These are phyloP conservation scores for Aphelocoma coerulescens DNA, from an alignment of 2,113 vertebrate genomes.

Conservation along the genomic window DNA sequence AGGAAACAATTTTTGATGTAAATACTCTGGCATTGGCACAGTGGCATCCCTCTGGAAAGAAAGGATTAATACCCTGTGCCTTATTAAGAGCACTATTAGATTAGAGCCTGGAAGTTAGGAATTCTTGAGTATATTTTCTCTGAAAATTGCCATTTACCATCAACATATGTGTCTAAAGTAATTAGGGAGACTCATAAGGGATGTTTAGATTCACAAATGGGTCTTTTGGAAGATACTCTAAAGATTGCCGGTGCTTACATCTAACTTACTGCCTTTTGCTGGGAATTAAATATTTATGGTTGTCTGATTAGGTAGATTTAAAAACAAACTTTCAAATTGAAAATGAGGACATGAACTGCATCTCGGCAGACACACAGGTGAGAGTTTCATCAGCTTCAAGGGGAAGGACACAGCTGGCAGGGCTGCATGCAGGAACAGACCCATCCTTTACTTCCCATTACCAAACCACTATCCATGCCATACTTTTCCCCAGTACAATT, in stretches of 20 bases:
- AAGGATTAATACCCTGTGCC: not conserved
- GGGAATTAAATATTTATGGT: not conserved
- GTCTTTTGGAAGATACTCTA: not conserved
- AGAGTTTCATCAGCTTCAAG: not conserved
- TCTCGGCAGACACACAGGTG: not conserved
- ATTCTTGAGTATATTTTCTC: not conserved
- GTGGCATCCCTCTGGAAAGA: not conserved
- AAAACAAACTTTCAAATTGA: conserved; percentile 6
- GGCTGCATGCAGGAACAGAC: not conserved
- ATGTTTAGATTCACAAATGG: not conserved
- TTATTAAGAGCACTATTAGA: not conserved
- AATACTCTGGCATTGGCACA: not conserved
- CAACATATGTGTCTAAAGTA: not conserved
- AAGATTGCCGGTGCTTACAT: not conserved
- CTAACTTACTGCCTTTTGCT: not conserved
- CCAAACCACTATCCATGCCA: not conserved
- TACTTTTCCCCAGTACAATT: not conserved
- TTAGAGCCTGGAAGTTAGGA: not conserved
- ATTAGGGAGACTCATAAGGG: not conserved
- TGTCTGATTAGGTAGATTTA: not conserved
- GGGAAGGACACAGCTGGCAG: not conserved
- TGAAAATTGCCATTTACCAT: not conserved
- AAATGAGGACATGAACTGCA: not conserved
- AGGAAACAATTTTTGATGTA: not conserved
- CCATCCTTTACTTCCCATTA: not conserved